These are phyloP conservation scores for Gymnothorax reevesii DNA, from an alignment of 2,797 vertebrate species.

Conservation along the genomic window DNA sequence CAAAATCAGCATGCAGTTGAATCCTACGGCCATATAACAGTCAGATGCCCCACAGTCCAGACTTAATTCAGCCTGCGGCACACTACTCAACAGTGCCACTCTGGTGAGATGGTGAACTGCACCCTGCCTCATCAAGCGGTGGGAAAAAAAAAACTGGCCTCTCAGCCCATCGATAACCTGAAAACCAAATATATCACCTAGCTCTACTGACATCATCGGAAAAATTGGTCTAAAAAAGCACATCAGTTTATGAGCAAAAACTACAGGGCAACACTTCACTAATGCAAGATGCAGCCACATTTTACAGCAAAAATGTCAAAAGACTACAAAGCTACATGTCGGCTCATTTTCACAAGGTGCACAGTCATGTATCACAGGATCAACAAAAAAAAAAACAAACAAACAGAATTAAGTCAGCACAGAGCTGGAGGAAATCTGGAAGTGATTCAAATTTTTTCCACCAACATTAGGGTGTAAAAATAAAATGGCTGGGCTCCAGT, in stretches of 20 bases:
- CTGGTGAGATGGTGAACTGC: neutral
- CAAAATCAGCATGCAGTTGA: neutral
- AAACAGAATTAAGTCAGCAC: neutral
- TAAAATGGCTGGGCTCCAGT: neutral
- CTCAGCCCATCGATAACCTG: neutral
- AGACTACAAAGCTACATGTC: neutral
- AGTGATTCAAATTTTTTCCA: slow-evolving; percentile 5
- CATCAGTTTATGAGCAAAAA: too few relatives aligned
- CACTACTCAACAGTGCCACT: neutral
- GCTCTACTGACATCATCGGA: too few relatives aligned
- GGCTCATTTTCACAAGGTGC: neutral
- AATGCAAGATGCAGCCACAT: too few relatives aligned
- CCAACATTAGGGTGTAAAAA: neutral
- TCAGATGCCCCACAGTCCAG: too few relatives aligned
- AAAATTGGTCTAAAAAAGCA: too few relatives aligned
- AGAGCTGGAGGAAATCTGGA: neutral
- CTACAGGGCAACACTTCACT: too few relatives aligned
- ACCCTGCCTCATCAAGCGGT: neutral
- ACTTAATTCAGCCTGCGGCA: neutral
- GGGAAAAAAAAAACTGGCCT: neutral
- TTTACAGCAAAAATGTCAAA: neutral
- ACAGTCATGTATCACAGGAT: neutral
- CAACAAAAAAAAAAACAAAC: neutral
- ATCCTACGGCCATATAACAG: too few relatives aligned
- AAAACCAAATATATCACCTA: neutral